Base-by-base conservation (phyloP, 2,113 vertebrate genomes). In the Marcusenius ussheri region DNA sequence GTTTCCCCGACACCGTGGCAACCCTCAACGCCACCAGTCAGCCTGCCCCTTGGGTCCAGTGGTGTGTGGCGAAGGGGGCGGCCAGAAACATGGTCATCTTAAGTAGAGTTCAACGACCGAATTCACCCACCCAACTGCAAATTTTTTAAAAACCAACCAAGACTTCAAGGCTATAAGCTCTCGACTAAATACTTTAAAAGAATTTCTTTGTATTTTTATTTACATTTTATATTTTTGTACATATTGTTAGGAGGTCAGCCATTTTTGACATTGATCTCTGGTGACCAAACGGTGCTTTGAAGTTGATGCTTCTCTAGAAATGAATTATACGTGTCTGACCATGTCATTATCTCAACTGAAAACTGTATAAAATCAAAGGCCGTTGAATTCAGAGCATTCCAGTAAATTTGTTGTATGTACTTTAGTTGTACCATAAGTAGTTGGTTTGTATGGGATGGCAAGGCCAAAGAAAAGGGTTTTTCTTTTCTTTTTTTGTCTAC, bases 151-250 rank as follows among this genome's bases (percentile, higher is more conserved):
- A 93, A 94, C 92, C 91, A 94, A 94, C 92, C 93, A 94, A 94
- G 94, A 96, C 93, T 94, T 95, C 94, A 95, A 96, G 96, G 96
- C 96, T 97, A 95, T 94, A 93, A 94, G 95, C 95, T 96, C 96
- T 95, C 96, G 96, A 96, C 91, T 90, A 93, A 96, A 97, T 96
- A 96, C 96, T 96, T 96, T 96, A 93, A 97, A 95, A 98, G 96
- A 97, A 98, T 98, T 97, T 96, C 97, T 98, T 98, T 98, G 97
- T 98, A 98, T 98, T 98, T 99, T 99, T 98, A 97, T 98, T 98
- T 98, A 98, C 97, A 98, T 98, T 99, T 98, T 98, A 97, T 98
- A 98, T 98, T 99, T 98, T 99, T 98, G 97, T 98, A 98, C 97
- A 98, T 99, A 98, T 97, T 98, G 96, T 98, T 98, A 95, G 94